Conservation (phyloP, 2,888 invertebrate genomes). For the Apoda limacodes region DNA sequence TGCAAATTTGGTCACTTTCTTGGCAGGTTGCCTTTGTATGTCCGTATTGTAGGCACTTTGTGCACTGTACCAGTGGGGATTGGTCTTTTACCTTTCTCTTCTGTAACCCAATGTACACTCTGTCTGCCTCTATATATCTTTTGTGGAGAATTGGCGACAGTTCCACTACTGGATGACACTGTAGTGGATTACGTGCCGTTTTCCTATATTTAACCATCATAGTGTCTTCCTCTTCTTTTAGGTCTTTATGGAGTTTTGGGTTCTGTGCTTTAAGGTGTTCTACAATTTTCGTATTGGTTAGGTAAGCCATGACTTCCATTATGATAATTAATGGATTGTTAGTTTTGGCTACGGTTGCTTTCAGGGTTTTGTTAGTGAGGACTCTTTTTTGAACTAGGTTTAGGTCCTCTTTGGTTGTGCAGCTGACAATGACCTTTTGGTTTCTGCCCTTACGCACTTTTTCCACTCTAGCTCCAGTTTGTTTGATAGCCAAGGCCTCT, state of each 20-base stretch:
- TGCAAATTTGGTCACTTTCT: slow-evolving; percentile 13
- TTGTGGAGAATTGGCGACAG: slow-evolving; percentile 16
- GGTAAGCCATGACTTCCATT: slow-evolving; percentile 9
- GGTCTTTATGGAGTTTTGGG: slow-evolving; percentile 5
- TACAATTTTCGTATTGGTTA: slow-evolving; percentile 10
- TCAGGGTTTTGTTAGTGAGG: slow-evolving; percentile 1
- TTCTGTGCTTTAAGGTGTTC: slow-evolving; percentile 13
- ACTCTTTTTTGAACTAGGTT: neutral
- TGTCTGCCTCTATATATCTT: slow-evolving; percentile 9
- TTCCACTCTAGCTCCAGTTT: slow-evolving; percentile 5
- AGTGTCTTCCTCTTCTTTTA: slow-evolving; percentile 2
- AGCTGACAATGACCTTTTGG: slow-evolving; percentile 8
- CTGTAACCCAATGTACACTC: slow-evolving; percentile 17
- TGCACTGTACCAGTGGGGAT: slow-evolving; percentile 18
- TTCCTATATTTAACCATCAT: slow-evolving; percentile 17
- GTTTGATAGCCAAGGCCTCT: slow-evolving; percentile 1
- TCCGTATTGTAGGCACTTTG: slow-evolving; percentile 22
- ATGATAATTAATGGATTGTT: slow-evolving; percentile 9
- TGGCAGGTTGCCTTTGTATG: slow-evolving; percentile 21
- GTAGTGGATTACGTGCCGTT: slow-evolving; percentile 16
- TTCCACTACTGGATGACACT: slow-evolving; percentile 19
- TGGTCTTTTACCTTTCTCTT: slow-evolving; percentile 13
- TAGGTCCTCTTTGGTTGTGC: slow-evolving; percentile 5
- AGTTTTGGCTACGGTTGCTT: slow-evolving; percentile 6
- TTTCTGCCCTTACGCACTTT: slow-evolving; percentile 6